Evolutionary conservation across 2,113 vertebrate species (phyloP), one percentile per base, ranked within the genome.

Genomic region (Eleginops maclovinus): DNA sequence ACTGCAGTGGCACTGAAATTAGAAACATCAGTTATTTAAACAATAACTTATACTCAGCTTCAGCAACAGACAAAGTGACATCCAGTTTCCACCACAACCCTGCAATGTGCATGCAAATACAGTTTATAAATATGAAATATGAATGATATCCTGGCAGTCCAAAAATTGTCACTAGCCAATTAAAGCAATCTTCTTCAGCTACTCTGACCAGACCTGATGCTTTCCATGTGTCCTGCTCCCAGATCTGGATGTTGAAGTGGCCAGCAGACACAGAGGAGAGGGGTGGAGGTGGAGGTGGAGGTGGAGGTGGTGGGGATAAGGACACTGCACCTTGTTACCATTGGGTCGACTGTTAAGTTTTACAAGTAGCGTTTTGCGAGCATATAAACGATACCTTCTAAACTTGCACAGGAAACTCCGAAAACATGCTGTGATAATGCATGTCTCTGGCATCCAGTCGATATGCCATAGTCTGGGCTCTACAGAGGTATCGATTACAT

Each of bases 291-390:
- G 76, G 54, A 64, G 49, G 19, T 16, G 53, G 43, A 66, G 53
- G 36, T n/a, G n/a, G n/a, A n/a, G n/a, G n/a, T n/a, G n/a, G n/a
- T 69, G 67, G 70, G 74, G 59, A 85, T 77, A 84, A 88, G 86
- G 88, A 84, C 88, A 88, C 89, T 89, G 89, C 86, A 92, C 90
- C 91, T 91, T 92, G 87, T 93, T 94, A 93, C 92, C 89, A 89
- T 83, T 88, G 92, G 92, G 92, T 92, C 92, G 88, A 93, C 93
- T 87, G 92, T 95, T 93, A 93, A 92, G 16, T 94, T 95, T 95
- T 92, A 95, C 92, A 85, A 92, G 92, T 88, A 77, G 91, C 89
- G 87, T 94, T 95, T 94, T 95, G 93, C 79, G 79, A 93, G 93
- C 90, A 79, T 90, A 91, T 94, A 94, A 95, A 95, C 83, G 85